Evolutionary conservation across 2,113 vertebrate genomes (phyloP).

Genomic region (Uropsilus gracilis): DNA sequence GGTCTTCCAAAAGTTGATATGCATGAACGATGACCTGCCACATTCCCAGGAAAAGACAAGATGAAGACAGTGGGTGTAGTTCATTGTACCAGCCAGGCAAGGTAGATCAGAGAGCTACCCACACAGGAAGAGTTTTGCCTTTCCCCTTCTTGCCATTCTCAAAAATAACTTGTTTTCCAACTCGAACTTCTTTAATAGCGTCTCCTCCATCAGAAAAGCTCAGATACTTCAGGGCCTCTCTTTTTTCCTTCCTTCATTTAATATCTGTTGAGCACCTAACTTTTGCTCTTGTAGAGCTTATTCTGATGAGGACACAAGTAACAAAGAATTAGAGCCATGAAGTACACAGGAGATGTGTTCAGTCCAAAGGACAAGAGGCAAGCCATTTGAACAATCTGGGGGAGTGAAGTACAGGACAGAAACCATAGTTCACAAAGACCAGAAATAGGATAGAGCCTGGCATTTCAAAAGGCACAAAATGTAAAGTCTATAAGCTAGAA

Average conservation of each 20-base stretch:
- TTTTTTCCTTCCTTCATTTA: neutral
- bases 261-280: neutral
- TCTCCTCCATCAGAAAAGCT: neutral
- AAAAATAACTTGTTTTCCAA: neutral
- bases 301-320: neutral
- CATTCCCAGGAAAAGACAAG: neutral
- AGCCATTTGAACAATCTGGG: neutral
- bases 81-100: neutral
- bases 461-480: slow-evolving; percentile 7
- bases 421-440: neutral
- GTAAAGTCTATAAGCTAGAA: neutral
- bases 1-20: neutral
- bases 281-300: neutral
- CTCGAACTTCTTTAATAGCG: neutral
- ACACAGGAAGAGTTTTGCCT: neutral
- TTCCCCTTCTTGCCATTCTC: neutral
- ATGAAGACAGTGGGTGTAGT: neutral
- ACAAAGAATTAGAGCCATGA: neutral
- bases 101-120: neutral
- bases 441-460: neutral
- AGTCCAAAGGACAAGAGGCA: neutral
- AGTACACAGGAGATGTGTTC: neutral
- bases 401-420: neutral
- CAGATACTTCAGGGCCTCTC: neutral
- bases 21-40: neutral